phyloP scores from a whole-genome alignment of 2,888 invertebrate genomes.

The Onthophagus sagittarius region DNA sequence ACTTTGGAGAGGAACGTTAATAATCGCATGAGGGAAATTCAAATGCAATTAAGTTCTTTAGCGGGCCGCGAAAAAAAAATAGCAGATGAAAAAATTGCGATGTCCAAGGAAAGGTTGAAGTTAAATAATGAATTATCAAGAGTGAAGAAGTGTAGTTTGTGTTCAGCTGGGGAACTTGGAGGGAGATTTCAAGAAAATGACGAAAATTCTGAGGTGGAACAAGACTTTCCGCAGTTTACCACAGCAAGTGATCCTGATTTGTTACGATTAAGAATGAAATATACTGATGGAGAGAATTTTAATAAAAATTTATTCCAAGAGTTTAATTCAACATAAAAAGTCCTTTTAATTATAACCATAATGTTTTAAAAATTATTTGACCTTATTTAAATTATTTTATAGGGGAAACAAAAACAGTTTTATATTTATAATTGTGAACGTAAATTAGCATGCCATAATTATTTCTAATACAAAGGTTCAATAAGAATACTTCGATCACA shows the following conservation, averaged over 20 bases:
- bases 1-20: constrained; percentile 52
- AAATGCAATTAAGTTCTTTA: constrained; percentile 55
- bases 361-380: too few species aligned
- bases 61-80: constrained; percentile 58
- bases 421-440: too few species aligned
- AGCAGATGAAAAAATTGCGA: constrained; percentile 57
- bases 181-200: background rate
- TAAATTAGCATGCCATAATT: too few species aligned
- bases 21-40: constrained; percentile 55
- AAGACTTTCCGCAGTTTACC: background rate
- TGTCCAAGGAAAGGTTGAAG: constrained; percentile 57
- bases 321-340: constrained; percentile 11
- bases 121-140: constrained; percentile 53
- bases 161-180: background rate
- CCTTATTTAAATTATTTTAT: too few species aligned
- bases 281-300: constrained; percentile 23
- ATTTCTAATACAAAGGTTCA: too few species aligned
- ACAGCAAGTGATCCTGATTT: constrained; percentile 29
- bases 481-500: too few species aligned
- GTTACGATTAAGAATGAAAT: constrained; percentile 28
- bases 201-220: constrained; percentile 6
- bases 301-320: background rate
- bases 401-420: too few species aligned
- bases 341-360: too few species aligned
- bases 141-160: constrained; percentile 41